A percentile compares a stretch with the other conserved stretches of the same genome.
phyloP scores from a whole-genome alignment of 2,113 vertebrate species.

The Chelonoidis abingdonii region DNA sequence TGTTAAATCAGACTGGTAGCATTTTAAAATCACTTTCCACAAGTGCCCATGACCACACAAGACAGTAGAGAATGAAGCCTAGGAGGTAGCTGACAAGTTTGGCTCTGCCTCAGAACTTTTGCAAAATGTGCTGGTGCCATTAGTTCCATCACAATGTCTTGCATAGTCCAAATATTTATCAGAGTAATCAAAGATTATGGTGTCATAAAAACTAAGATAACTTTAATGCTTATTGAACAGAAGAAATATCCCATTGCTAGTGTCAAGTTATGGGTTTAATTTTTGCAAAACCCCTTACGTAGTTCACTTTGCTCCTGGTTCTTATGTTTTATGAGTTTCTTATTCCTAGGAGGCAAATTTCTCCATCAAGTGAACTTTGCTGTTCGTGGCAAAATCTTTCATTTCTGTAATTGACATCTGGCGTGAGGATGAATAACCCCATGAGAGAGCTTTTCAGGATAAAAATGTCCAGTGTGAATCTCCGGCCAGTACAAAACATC shows the following conservation, averaged over 20 bases:
- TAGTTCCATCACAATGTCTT: conserved; percentile 61
- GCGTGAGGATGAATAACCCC: conserved; percentile 22
- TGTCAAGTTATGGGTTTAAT: conserved; percentile 71
- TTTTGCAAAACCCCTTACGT: conserved; percentile 62
- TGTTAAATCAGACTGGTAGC: neutral
- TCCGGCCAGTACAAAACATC: conserved; percentile 53
- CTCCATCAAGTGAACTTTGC: conserved; percentile 66
- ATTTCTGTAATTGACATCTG: conserved; percentile 65
- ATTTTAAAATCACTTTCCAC: neutral
- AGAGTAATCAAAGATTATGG: conserved; percentile 76
- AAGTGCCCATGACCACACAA: neutral
- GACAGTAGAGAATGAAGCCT: neutral
- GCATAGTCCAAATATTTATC: conserved; percentile 76
- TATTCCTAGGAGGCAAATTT: conserved; percentile 71
- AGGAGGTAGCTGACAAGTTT: conserved; percentile 15
- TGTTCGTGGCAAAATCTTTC: conserved; percentile 50
- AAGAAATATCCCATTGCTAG: conserved; percentile 65
- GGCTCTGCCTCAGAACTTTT: conserved; percentile 9
- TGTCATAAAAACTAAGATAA: conserved; percentile 70
- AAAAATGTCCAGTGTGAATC: conserved; percentile 29
- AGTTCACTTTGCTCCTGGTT: conserved; percentile 47
- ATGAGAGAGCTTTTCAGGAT: neutral
- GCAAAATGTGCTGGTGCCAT: conserved; percentile 16
- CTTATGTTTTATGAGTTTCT: conserved; percentile 67
- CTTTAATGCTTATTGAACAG: conserved; percentile 71